Percentiles rank a stretch among this genome's conserved stretches.
Conservation (phyloP, 2,113 vertebrate species). For the Rallus limicola region DNA sequence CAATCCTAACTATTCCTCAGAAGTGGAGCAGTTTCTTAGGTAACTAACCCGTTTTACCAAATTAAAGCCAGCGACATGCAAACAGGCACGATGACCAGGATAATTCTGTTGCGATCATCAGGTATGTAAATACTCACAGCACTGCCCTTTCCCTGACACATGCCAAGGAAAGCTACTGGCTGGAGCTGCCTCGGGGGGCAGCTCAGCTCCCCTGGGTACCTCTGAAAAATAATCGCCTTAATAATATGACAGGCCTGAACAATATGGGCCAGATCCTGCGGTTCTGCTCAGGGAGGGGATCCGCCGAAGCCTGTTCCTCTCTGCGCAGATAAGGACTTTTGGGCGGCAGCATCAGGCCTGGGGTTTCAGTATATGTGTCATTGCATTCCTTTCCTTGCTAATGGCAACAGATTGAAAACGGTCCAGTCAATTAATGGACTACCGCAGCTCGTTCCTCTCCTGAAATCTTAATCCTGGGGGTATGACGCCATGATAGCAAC, state of each 20-base stretch:
- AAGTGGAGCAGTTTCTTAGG: not conserved
- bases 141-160: constrained; percentile 47
- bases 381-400: not conserved
- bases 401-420: not conserved
- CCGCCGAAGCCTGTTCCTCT: rapidly evolving
- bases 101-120: constrained; percentile 39
- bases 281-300: not conserved
- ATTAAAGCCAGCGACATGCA: constrained; percentile 18
- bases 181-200: constrained; percentile 24
- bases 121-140: constrained; percentile 37
- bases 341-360: not conserved
- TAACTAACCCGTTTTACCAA: constrained; percentile 32
- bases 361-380: not conserved
- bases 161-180: not conserved
- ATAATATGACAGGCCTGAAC: constrained; percentile 9
- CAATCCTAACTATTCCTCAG: constrained; percentile 32
- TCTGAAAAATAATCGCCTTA: constrained; percentile 31
- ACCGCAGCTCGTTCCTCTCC: not conserved
- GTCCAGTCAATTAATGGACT: not conserved
- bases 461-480: not conserved
- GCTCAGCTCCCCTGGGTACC: constrained; percentile 5
- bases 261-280: constrained; percentile 25
- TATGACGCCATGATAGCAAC: not conserved
- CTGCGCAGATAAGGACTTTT: rapidly evolving
- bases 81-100: not conserved